phyloP scores from a whole-genome alignment of 2,113 vertebrate species.

The Azemiops feae region DNA sequence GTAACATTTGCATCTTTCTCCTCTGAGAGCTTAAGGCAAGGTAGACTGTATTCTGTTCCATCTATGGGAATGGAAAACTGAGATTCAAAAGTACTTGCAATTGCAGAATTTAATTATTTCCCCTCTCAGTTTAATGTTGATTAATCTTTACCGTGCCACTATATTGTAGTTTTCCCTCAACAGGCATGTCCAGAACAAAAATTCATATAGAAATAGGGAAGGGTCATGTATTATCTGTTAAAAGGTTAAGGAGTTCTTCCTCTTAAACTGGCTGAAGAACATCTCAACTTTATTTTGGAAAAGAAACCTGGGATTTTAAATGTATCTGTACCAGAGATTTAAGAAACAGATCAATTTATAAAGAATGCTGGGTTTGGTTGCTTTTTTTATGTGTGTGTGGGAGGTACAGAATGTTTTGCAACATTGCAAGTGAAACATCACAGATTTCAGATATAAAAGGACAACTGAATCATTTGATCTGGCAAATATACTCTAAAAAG shows the following conservation, averaged over 20 bases:
- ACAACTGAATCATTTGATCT: slow-evolving; percentile 38
- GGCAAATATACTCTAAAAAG: slow-evolving; percentile 41
- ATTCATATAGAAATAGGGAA: not conserved
- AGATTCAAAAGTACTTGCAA: not conserved
- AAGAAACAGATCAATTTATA: not conserved
- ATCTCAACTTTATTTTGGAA: not conserved
- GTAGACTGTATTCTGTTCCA: not conserved
- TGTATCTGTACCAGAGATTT: not conserved
- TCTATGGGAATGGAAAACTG: not conserved
- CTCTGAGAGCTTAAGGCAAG: not conserved
- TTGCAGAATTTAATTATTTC: not conserved
- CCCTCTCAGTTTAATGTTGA: not conserved
- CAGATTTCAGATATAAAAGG: slow-evolving; percentile 23
- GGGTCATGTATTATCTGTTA: not conserved
- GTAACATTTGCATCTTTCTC: not conserved
- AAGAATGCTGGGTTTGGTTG: slow-evolving; percentile 24
- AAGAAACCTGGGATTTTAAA: not conserved
- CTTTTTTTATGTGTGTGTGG: too few relatives aligned
- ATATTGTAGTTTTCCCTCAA: not conserved
- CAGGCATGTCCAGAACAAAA: not conserved
- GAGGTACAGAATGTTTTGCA: not conserved
- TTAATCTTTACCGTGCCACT: not conserved
- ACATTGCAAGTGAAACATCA: slow-evolving; percentile 18
- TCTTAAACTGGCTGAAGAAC: not conserved
- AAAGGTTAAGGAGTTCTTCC: not conserved